These are phyloP conservation scores for Melanotaenia duboulayi DNA, from an alignment of 2,113 vertebrate genomes.

Conservation along the genomic window DNA sequence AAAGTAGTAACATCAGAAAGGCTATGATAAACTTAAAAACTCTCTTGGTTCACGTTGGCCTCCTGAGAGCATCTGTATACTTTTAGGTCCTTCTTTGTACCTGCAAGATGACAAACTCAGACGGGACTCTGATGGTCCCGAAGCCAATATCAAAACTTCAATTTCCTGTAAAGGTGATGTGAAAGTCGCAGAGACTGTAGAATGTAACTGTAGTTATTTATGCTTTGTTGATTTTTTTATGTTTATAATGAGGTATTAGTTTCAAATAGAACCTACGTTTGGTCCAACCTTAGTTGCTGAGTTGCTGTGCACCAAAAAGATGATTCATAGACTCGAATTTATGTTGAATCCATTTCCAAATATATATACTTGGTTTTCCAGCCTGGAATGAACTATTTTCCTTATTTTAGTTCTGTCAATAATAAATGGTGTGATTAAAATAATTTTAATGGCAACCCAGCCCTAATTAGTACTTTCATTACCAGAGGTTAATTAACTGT, in stretches of 20 bases:
- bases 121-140: neutral
- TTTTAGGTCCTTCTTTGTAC: neutral
- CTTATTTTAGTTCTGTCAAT: slow-evolving; percentile 15
- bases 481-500: slow-evolving; percentile 58
- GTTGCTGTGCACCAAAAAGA: neutral
- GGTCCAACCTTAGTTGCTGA: neutral
- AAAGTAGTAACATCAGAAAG: no score
- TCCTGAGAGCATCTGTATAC: no score
- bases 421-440: slow-evolving; percentile 20
- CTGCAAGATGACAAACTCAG: neutral
- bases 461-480: slow-evolving; percentile 38
- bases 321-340: neutral
- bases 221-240: neutral
- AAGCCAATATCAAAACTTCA: neutral
- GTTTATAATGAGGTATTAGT: no score
- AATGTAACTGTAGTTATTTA: neutral
- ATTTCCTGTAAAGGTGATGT: no score
- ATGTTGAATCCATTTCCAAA: slow-evolving; percentile 5
- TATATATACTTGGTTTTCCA: slow-evolving; percentile 26
- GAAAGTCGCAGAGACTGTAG: neutral
- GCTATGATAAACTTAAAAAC: no score
- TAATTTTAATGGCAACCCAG: slow-evolving; percentile 29
- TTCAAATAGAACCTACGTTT: neutral
- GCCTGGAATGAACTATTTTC: neutral
- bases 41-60: no score